phyloP scores from a whole-genome alignment of 2,888 invertebrate genomes.

The Glyphotaelius pellucidus region DNA sequence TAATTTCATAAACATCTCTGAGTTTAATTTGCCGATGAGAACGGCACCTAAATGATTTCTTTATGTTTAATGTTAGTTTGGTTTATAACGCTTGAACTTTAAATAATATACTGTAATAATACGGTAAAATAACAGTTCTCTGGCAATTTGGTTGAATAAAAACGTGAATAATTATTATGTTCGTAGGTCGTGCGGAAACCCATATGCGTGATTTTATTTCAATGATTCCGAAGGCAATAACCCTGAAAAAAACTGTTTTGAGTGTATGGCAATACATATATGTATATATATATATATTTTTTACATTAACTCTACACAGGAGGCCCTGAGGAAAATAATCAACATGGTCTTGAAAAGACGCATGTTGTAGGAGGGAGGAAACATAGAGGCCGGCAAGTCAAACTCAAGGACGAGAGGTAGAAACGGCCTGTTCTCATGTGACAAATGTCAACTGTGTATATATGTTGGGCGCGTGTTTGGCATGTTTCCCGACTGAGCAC shows the following conservation, averaged over 20 bases:
- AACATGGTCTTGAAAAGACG: no score
- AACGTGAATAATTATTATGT: slow-evolving; percentile 8
- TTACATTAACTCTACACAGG: no score
- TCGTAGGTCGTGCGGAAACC: background rate
- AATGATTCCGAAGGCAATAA: background rate
- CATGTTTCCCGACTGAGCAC: no score
- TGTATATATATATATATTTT: no score
- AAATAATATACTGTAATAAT: background rate
- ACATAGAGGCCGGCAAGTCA: no score
- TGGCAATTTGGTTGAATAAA: background rate
- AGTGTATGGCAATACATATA: no score
- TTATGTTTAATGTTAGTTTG: background rate
- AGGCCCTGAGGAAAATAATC: no score
- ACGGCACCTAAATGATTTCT: background rate
- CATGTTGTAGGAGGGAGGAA: no score
- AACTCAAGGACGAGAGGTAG: no score
- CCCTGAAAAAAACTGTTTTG: background rate
- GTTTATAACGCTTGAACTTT: background rate
- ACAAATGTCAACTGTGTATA: no score
- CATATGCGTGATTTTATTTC: background rate
- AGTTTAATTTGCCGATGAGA: background rate
- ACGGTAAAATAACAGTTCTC: background rate
- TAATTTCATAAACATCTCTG: background rate
- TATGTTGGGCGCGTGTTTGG: no score
- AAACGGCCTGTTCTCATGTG: no score